phyloP scores from a whole-genome alignment of 2,888 invertebrate genomes.

The Drosophila prolongata region DNA sequence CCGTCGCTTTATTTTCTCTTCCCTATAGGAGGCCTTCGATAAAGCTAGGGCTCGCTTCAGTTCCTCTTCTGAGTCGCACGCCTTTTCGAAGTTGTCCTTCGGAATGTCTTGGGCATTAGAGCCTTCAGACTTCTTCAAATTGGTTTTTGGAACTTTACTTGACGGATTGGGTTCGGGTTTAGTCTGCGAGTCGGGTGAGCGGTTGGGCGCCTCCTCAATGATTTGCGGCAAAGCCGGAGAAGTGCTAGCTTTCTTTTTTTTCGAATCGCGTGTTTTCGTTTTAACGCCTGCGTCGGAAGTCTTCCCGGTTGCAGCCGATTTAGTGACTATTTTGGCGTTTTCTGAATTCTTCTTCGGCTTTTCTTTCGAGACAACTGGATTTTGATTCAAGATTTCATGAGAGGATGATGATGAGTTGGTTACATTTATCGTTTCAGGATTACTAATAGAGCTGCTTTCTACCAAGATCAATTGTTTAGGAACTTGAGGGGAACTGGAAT shows the following conservation, averaged over 20 bases:
- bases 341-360: neutral
- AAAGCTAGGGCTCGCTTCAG: slow-evolving; percentile 48
- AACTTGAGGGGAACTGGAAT: too few relatives aligned
- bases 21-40: slow-evolving; percentile 47
- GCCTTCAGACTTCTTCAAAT: neutral
- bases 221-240: neutral
- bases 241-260: neutral
- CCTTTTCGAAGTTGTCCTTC: too few relatives aligned
- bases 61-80: slow-evolving; percentile 33
- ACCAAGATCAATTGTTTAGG: neutral
- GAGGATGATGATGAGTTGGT: neutral
- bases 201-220: neutral
- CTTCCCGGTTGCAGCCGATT: neutral
- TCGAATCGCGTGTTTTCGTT: neutral
- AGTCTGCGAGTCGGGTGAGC: neutral
- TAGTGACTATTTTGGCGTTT: too few relatives aligned
- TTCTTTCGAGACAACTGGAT: neutral
- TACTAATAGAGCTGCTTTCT: neutral
- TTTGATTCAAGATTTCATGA: too few relatives aligned
- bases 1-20: slow-evolving; percentile 36
- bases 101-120: neutral
- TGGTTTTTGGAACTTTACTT: neutral
- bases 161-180: neutral
- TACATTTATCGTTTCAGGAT: neutral
- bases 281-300: neutral